Conservation (phyloP, 1,140 invertebrate species). For the Polypedilum pembai region DNA sequence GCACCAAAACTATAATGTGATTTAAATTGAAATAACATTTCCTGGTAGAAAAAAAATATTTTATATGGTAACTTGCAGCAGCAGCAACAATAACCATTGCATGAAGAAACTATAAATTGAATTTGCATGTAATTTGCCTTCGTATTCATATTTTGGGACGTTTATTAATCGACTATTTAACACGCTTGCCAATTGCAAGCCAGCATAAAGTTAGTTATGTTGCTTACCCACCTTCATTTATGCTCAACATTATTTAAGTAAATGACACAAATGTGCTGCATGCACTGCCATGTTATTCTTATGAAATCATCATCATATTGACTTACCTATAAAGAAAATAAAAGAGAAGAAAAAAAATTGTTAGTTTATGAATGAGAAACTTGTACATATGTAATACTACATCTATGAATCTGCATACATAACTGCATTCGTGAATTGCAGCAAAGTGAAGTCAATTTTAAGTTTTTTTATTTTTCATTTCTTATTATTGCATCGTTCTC, state of each 20-base stretch:
- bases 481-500: neutral
- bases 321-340: slow-evolving; percentile 7
- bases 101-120: slow-evolving; percentile 8
- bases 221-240: neutral
- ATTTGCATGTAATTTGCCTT: slow-evolving; percentile 26
- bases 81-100: too few species aligned
- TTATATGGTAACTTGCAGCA: too few species aligned
- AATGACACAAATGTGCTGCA: neutral
- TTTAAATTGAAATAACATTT: neutral
- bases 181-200: neutral
- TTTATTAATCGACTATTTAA: slow-evolving; percentile 14
- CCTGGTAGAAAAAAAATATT: neutral
- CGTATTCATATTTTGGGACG: slow-evolving; percentile 10
- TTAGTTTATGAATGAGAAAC: neutral
- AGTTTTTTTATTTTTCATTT: neutral
- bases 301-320: slow-evolving; percentile 6
- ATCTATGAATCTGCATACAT: slow-evolving; percentile 12
- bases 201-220: too few species aligned
- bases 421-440: neutral
- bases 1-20: neutral
- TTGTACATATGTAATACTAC: neutral
- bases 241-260: neutral
- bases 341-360: neutral
- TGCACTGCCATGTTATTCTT: neutral
- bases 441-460: slow-evolving; percentile 15